These are phyloP conservation scores for Pedionomus torquatus DNA, from an alignment of 2,113 vertebrate genomes.

Conservation along the genomic window DNA sequence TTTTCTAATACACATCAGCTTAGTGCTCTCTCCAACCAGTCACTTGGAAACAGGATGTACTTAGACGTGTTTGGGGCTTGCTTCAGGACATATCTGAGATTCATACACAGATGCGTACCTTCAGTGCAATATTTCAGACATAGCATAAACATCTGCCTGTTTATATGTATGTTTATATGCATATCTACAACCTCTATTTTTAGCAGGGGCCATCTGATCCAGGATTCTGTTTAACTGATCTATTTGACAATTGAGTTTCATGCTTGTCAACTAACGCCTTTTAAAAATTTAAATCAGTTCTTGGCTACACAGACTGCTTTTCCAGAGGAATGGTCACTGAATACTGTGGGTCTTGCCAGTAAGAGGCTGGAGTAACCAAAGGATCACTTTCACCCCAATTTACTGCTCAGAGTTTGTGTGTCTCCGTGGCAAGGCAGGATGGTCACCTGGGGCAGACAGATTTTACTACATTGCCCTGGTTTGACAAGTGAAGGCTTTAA, in stretches of 20 bases:
- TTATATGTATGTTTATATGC: accelerated
- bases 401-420: not conserved
- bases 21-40: not conserved
- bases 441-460: not conserved
- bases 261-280: not conserved
- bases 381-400: not conserved
- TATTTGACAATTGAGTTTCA: not conserved
- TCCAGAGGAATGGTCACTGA: not conserved
- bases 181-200: not conserved
- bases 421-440: not conserved
- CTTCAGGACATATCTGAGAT: not conserved
- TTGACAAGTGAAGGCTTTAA: not conserved
- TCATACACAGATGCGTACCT: not conserved
- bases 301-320: not conserved
- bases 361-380: not conserved
- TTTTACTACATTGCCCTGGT: not conserved
- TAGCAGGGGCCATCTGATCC: not conserved
- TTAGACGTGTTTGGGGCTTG: not conserved
- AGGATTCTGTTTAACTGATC: not conserved
- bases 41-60: not conserved
- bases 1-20: not conserved
- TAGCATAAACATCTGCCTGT: not conserved
- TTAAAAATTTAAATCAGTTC: not conserved
- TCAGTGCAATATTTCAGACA: not conserved
- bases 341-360: not conserved